Evolutionary conservation across 2,888 invertebrate genomes (phyloP).

Genomic region (Odontocolon sp.): DNA sequence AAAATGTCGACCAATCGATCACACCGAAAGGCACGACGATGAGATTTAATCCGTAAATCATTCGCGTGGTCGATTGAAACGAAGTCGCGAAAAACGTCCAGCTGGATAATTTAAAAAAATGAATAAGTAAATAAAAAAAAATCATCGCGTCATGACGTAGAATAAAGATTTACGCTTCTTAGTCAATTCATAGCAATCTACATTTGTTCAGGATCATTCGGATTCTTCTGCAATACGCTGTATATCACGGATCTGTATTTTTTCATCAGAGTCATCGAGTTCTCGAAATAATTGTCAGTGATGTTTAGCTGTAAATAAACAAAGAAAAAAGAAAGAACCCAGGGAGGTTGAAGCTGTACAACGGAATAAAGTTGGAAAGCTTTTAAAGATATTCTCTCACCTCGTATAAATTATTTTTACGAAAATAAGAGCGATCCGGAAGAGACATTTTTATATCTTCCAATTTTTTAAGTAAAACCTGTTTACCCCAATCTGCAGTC

Average conservation of each 20-base stretch:
- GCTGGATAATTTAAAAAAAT: conserved; percentile 46
- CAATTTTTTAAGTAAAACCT: conserved; percentile 63
- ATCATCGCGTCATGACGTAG: conserved; percentile 13
- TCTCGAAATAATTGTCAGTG: conserved; percentile 66
- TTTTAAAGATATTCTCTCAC: conserved; percentile 4
- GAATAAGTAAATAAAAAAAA: not conserved
- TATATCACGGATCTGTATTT: conserved; percentile 68
- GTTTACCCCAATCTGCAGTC: conserved; percentile 50
- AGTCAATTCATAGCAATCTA: conserved; percentile 53
- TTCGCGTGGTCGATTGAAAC: conserved; percentile 64
- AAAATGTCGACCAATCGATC: conserved; percentile 63
- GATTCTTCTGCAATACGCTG: conserved; percentile 55
- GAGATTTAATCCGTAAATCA: conserved; percentile 65
- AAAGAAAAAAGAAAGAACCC: conserved; percentile 7
- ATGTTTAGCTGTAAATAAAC: conserved; percentile 64
- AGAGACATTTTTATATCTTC: conserved; percentile 61
- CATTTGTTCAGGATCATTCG: conserved; percentile 66
- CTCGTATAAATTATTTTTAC: conserved; percentile 16
- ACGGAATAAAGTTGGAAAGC: conserved; percentile 20
- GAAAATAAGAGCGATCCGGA: conserved; percentile 63
- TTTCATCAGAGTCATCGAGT: conserved; percentile 66
- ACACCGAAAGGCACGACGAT: conserved; percentile 71
- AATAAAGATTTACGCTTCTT: conserved; percentile 31
- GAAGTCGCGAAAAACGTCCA: conserved; percentile 71
- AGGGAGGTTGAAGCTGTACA: conserved; percentile 9